Conservation (phyloP, 2,113 vertebrate genomes). For the Camelus dromedarius region DNA sequence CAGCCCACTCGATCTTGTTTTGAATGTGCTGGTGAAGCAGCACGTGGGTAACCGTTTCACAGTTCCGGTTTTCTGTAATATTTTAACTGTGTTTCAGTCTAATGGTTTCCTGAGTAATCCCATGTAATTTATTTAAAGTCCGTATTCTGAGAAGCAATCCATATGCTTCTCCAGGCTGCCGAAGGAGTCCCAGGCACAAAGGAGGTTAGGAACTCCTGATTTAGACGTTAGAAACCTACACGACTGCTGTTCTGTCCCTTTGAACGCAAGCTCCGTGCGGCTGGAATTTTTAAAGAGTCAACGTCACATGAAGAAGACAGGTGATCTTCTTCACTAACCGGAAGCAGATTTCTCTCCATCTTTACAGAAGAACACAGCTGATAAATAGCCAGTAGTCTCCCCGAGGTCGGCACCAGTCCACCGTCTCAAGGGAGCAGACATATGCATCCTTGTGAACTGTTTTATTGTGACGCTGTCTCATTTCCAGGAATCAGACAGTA, state of each 20-base stretch:
- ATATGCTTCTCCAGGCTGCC: neutral
- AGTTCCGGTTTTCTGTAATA: neutral
- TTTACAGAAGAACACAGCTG: accelerated
- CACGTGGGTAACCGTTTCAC: accelerated
- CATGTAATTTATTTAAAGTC: neutral
- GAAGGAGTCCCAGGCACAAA: accelerated
- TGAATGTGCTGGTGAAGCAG: neutral
- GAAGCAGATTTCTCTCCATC: neutral
- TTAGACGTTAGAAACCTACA: neutral
- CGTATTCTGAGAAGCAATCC: neutral
- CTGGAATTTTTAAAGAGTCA: neutral
- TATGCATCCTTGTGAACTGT: neutral
- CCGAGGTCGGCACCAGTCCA: neutral
- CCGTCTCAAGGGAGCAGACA: neutral
- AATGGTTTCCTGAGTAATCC: neutral
- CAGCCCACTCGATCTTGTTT: neutral
- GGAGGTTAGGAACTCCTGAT: neutral
- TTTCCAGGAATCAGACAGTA: conserved; percentile 87
- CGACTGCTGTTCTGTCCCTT: accelerated
- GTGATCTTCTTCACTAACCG: neutral
- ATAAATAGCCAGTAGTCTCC: accelerated
- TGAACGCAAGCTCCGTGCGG: neutral
- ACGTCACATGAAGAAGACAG: neutral
- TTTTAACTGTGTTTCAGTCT: neutral
- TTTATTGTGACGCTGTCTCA: conserved; percentile 42